Evolutionary conservation across 64 coral and sea anemone genomes (phyloP), one percentile per base, ranked within the genome.

Genomic region (Montipora efflorescens): DNA sequence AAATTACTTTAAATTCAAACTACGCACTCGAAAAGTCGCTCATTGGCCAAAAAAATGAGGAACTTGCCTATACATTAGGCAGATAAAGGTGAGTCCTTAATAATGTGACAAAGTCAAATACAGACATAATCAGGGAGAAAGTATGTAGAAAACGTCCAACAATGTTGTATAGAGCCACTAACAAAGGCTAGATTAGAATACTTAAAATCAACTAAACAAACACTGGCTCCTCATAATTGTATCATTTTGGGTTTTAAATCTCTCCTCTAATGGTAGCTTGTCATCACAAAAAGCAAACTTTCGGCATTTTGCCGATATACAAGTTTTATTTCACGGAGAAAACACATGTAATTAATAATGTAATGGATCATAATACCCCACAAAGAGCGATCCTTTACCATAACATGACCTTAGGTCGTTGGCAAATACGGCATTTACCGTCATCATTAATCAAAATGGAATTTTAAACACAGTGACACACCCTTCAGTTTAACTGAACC

Each of bases 241-340:
- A 36, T 45, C 25, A 46, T 23, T 76, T 72, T 22, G 18, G 2
- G 44, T 46, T 76, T n/a, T 0, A 82, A 64, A 62, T 45, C 4
- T 13, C 0, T 9, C 11, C 57, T 6, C 10, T 1, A 22, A 57
- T 23, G 2, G 55, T 82, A 44, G 4, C 2, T 61, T 62, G 53
- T 82, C 59, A 82, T 64, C 57, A 82, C 20, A 66, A 23, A 82
- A 12, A 13, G 45, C 80, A 62, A 82, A 22, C 53, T 61, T 11
- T 61, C 36, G 59, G 23, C 2, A 14, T 62, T 61, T 81, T 9
- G 13, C 6, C 20, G 28, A 3, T 67, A 64, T 45, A 25, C 58
- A 82, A 82, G 58, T 82, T 82, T 62, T 82, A 82, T 82, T 82
- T 82, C 45, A 82, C 80, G 45, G 15, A 82, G 21, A 19, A 78